Conservation (phyloP, 2,797 vertebrate genomes). For the Amniataba percoides region DNA sequence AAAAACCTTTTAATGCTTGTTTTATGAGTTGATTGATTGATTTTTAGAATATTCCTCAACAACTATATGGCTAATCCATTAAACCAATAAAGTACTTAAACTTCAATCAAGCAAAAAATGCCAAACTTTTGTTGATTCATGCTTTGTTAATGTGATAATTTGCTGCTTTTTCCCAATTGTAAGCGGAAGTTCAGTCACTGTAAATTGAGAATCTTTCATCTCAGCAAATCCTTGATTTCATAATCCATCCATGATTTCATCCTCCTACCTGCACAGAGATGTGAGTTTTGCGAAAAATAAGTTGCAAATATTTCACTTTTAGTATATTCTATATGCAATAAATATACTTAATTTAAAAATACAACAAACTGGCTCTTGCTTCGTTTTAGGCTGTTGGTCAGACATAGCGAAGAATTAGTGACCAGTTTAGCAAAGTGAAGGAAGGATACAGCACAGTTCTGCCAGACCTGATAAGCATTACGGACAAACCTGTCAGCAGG, state of each 20-base stretch:
- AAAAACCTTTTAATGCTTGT: neutral
- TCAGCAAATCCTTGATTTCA: no score
- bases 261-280: no score
- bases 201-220: neutral
- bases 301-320: no score
- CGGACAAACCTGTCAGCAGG: conserved; percentile 72
- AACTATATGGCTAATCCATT: neutral
- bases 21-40: neutral
- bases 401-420: neutral
- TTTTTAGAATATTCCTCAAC: neutral
- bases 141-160: neutral
- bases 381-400: neutral
- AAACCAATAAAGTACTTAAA: neutral
- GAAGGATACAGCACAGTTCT: conserved; percentile 59
- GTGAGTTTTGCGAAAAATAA: no score
- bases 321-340: no score
- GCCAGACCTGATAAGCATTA: conserved; percentile 79
- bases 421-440: conserved; percentile 17
- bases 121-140: neutral
- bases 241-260: no score
- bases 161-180: neutral
- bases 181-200: neutral
- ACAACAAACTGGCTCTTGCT: no score
- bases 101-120: neutral
- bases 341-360: no score